A percentile compares a stretch with the other conserved stretches of the same genome.
Evolutionary conservation across 2,113 vertebrate species (phyloP).

Genomic region (Seriola dumerili): DNA sequence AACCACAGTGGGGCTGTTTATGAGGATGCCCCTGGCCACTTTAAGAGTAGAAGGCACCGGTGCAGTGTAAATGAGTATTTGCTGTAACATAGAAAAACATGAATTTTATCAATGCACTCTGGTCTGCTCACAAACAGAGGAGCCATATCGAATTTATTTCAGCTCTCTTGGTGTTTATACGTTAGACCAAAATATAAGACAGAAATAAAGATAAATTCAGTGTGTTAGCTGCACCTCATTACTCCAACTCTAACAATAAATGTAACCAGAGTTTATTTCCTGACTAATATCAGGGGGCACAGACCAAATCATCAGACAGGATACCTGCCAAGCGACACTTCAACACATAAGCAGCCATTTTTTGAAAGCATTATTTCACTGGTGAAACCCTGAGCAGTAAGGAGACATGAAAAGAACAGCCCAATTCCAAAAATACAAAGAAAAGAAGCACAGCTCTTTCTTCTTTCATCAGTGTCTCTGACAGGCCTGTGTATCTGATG

Average conservation of each 20-base stretch:
- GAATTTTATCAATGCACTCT: no score
- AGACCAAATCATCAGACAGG: not conserved
- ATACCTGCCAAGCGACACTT: conserved; percentile 13
- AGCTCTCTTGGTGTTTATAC: not conserved
- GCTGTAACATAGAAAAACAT: no score
- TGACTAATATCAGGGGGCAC: not conserved
- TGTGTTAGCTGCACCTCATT: not conserved
- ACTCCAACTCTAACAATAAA: not conserved
- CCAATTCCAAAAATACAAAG: conserved; percentile 41
- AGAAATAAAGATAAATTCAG: not conserved
- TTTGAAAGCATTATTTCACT: not conserved
- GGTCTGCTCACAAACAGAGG: no score
- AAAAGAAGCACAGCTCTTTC: conserved; percentile 16
- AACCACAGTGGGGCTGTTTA: not conserved
- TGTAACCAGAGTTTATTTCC: conserved; percentile 12
- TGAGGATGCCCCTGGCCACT: conserved; percentile 7
- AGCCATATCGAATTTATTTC: not conserved
- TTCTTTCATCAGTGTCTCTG: conserved; percentile 48
- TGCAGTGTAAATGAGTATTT: no score
- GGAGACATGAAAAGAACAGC: conserved; percentile 7
- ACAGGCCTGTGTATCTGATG: conserved; percentile 26
- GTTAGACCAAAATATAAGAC: not conserved
- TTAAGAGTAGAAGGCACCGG: not conserved
- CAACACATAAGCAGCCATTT: not conserved
- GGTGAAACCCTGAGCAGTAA: not conserved